phyloP scores from a whole-genome alignment of 2,797 vertebrate species.

The Dromococcyx pavoninus region DNA sequence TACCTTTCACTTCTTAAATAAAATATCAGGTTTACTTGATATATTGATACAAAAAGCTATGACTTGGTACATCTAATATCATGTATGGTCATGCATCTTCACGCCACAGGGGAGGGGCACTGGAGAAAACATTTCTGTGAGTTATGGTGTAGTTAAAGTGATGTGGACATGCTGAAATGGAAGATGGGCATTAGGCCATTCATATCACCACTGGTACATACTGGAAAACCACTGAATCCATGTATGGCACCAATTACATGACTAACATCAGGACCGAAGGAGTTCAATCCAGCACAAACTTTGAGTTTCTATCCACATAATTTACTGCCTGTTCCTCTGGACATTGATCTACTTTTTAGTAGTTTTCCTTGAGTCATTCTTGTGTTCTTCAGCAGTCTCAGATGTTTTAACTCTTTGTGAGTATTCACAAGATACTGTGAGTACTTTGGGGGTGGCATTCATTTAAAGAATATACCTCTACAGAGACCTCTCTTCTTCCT shows the following conservation, averaged over 20 bases:
- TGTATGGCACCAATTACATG: neutral
- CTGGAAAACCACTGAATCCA: neutral
- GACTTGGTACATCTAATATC: neutral
- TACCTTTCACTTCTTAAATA: neutral
- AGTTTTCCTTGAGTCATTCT: neutral
- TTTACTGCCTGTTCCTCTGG: neutral
- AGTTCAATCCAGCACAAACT: neutral
- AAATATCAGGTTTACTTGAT: slow-evolving; percentile 15
- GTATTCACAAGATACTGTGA: neutral
- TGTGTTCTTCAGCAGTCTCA: neutral
- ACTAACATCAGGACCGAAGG: neutral
- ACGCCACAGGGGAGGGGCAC: neutral
- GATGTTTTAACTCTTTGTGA: neutral
- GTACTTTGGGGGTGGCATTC: neutral
- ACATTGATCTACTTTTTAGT: neutral
- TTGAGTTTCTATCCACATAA: neutral
- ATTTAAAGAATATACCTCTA: neutral
- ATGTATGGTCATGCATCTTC: neutral
- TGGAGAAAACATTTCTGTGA: neutral
- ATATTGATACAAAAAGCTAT: neutral
- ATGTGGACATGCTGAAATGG: neutral
- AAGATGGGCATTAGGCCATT: neutral
- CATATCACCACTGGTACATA: neutral
- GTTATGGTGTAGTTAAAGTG: neutral
- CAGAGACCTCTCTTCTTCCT: neutral